phyloP scores from a whole-genome alignment of 2,888 invertebrate genomes.

The Xestoiulus laeticollis region DNA sequence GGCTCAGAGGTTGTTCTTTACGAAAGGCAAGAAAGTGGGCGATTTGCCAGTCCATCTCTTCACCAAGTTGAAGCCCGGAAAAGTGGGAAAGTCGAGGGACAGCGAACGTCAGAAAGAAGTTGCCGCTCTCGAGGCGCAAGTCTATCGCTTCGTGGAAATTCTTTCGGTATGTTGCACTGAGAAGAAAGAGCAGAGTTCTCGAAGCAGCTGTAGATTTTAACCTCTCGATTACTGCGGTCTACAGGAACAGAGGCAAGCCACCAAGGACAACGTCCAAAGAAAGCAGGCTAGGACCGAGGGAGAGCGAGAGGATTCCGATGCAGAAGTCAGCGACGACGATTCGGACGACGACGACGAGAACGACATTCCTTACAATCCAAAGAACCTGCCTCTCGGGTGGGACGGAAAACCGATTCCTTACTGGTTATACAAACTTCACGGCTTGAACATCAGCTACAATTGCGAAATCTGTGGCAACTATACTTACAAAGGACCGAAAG shows the following conservation, averaged over 20 bases:
- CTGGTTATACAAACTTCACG: constrained; percentile 99
- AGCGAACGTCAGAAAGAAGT: constrained; percentile 81
- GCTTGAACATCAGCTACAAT: constrained; percentile 97
- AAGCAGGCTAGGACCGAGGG: constrained; percentile 96
- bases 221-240: not conserved
- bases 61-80: constrained; percentile 86
- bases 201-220: not conserved
- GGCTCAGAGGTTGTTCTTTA: constrained; percentile 93
- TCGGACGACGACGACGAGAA: constrained; percentile 82
- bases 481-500: constrained; percentile 98
- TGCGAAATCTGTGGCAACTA: constrained; percentile 99
- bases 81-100: constrained; percentile 67
- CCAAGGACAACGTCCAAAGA: constrained; percentile 97
- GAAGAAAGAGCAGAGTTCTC: not conserved
- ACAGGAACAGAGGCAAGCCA: constrained; percentile 81
- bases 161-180: constrained; percentile 68
- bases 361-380: constrained; percentile 98
- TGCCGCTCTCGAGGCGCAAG: constrained; percentile 86
- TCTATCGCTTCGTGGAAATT: constrained; percentile 86
- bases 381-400: constrained; percentile 98
- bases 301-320: constrained; percentile 90
- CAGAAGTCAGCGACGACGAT: constrained; percentile 72
- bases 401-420: constrained; percentile 94
- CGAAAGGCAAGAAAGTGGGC: constrained; percentile 85
- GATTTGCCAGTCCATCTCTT: constrained; percentile 90